Evolutionary conservation across 2,888 invertebrate species (phyloP).

Genomic region (Xestia sexstrigata): DNA sequence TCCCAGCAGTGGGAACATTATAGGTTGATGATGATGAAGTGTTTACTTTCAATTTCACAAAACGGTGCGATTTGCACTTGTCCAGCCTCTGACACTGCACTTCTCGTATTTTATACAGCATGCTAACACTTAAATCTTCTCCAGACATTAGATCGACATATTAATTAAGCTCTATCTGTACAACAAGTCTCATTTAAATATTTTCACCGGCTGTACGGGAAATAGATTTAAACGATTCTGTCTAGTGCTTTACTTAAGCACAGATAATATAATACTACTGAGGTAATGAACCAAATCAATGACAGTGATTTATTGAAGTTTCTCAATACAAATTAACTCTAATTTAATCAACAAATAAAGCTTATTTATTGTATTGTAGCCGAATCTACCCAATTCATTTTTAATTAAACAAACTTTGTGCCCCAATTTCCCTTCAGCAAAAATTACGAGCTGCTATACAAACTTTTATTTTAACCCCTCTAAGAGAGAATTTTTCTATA

Average conservation of each 20-base stretch:
- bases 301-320: neutral
- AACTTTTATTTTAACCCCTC: neutral
- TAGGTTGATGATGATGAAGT: no score
- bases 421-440: neutral
- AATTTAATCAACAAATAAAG: neutral
- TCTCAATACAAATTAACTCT: neutral
- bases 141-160: slow-evolving; percentile 16
- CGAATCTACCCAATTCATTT: neutral
- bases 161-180: neutral
- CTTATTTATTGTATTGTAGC: neutral
- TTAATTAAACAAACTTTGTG: neutral
- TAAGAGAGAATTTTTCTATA: neutral
- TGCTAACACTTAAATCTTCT: slow-evolving; percentile 19
- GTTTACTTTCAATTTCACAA: no score
- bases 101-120: neutral
- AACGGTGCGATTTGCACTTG: neutral
- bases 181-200: slow-evolving; percentile 48
- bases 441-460: no score
- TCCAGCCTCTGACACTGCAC: neutral
- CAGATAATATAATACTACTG: no score
- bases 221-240: neutral
- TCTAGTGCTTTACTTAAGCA: slow-evolving; percentile 16
- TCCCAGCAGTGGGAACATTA: no score
- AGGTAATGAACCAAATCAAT: slow-evolving; percentile 6
- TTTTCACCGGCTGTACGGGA: slow-evolving; percentile 43